phyloP scores from a whole-genome alignment of 2,113 vertebrate genomes.

The Leptosomus discolor region DNA sequence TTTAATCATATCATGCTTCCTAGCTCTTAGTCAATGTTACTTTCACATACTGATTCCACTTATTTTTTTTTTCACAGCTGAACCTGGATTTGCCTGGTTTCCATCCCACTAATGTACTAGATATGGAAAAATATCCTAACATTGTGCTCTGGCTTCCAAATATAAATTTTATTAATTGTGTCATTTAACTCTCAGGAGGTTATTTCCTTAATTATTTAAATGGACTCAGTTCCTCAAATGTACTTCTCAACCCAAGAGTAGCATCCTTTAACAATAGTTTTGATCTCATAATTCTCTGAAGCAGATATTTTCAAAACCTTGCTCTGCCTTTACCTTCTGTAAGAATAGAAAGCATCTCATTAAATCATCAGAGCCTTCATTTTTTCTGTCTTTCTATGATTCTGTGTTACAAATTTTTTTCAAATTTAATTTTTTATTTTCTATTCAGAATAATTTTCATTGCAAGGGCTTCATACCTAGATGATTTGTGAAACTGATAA shows the following conservation, averaged over 20 bases:
- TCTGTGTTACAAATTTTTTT: neutral
- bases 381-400: neutral
- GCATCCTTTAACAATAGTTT: neutral
- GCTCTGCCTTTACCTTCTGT: neutral
- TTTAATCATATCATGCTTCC: neutral
- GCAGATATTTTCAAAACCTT: neutral
- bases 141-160: neutral
- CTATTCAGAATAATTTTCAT: neutral
- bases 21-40: neutral
- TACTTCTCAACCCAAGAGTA: neutral
- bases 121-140: neutral
- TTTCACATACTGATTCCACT: neutral
- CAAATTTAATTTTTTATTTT: neutral
- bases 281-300: neutral
- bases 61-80: neutral
- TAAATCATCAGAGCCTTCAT: neutral
- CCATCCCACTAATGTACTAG: neutral
- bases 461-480: neutral
- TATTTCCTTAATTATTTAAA: neutral
- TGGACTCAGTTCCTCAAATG: neutral
- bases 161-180: neutral
- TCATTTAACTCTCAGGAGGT: neutral
- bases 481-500: neutral
- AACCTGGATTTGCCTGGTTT: neutral
- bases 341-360: neutral